These are phyloP conservation scores for Oscheius sp. DNA, from an alignment of 2,888 invertebrate genomes.

Conservation along the genomic window DNA sequence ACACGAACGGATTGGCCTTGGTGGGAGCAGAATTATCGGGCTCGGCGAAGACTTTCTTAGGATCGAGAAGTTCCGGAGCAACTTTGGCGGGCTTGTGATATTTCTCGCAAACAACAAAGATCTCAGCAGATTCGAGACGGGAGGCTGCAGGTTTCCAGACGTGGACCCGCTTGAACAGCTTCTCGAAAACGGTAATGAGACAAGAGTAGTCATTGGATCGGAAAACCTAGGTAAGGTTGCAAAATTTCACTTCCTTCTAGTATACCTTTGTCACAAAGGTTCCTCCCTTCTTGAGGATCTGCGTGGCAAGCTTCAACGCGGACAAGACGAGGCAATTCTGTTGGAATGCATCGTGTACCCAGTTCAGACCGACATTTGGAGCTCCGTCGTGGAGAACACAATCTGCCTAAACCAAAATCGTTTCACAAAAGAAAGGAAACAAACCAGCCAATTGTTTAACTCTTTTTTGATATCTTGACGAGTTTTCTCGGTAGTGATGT, in stretches of 20 bases:
- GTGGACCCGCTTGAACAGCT: conserved; percentile 93
- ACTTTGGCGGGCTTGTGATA: conserved; percentile 87
- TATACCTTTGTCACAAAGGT: conserved; percentile 98
- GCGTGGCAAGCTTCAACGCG: conserved; percentile 90
- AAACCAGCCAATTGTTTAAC: conserved; percentile 67
- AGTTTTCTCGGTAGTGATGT: conserved; percentile 90
- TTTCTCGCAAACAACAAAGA: conserved; percentile 95
- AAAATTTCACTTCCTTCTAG: background rate
- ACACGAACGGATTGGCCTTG: conserved; percentile 58
- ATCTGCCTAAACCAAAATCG: conserved; percentile 89
- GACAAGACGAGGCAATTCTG: conserved; percentile 83
- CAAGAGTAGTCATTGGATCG: conserved; percentile 97
- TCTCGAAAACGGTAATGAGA: conserved; percentile 92
- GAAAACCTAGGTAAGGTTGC: conserved; percentile 75
- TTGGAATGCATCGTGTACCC: conserved; percentile 96
- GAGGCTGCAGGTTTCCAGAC: conserved; percentile 99
- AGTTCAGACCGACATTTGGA: conserved; percentile 93
- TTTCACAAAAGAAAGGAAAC: background rate
- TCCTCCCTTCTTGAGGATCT: conserved; percentile 89
- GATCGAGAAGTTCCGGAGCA: conserved; percentile 90
- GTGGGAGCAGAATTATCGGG: conserved; percentile 59
- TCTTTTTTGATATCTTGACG: conserved; percentile 67
- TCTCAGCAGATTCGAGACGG: conserved; percentile 97
- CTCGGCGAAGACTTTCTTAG: conserved; percentile 88
- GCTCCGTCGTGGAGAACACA: conserved; percentile 96